phyloP scores from a whole-genome alignment of 2,113 vertebrate genomes.

The Dicerorhinus sumatrensis region DNA sequence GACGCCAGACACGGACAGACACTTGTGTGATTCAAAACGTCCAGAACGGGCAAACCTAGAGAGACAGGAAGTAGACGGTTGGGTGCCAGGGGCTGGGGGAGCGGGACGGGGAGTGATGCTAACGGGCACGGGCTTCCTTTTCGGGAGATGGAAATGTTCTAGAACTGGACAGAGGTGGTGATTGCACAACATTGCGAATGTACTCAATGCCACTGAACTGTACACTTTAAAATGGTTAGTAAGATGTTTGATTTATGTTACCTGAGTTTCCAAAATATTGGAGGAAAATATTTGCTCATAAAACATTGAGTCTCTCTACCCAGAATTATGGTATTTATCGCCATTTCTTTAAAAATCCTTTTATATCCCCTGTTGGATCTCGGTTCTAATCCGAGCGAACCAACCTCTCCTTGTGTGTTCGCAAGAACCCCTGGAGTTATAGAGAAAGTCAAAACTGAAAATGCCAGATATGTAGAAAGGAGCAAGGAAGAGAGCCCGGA shows the following conservation, averaged over 20 bases:
- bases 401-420: background rate
- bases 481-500: background rate
- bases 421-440: background rate
- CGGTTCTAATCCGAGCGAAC: background rate
- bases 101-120: no score
- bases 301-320: background rate
- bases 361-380: background rate
- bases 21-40: background rate
- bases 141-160: background rate
- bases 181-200: background rate
- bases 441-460: background rate
- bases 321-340: background rate
- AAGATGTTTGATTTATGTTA: background rate
- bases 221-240: background rate
- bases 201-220: background rate
- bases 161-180: background rate
- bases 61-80: background rate
- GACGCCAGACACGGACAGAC: background rate
- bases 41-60: background rate
- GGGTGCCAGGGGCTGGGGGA: no score
- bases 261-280: background rate
- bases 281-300: background rate
- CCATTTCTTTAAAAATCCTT: background rate
- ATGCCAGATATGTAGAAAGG: background rate
- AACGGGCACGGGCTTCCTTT: background rate